Evolutionary conservation across 2,113 vertebrate genomes (phyloP).

Genomic region (Eurystomus gularis): DNA sequence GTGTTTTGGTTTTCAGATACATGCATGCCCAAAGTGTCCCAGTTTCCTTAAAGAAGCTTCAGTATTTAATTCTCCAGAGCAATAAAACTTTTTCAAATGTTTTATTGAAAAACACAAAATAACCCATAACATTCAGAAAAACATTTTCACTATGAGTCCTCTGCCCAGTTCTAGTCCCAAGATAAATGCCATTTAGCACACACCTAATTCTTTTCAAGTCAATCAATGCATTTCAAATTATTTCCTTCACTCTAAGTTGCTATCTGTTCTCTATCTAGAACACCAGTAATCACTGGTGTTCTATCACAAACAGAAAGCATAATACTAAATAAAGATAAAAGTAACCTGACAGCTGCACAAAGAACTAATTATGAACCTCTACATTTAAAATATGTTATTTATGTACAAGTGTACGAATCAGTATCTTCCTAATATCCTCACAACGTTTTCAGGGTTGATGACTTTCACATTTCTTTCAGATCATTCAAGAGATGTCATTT

Average conservation of each 20-base stretch:
- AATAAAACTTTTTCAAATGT: background rate
- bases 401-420: conserved; percentile 59
- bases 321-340: conserved; percentile 65
- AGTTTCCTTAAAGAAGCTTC: background rate
- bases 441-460: conserved; percentile 59
- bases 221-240: conserved; percentile 21
- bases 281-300: conserved; percentile 43
- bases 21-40: background rate
- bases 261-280: background rate
- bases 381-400: conserved; percentile 64
- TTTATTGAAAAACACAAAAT: background rate
- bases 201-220: background rate
- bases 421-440: conserved; percentile 41
- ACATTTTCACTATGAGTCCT: background rate
- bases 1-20: background rate
- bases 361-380: conserved; percentile 67
- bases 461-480: conserved; percentile 66
- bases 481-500: conserved; percentile 45
- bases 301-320: conserved; percentile 32
- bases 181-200: background rate
- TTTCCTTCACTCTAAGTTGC: conserved; percentile 41
- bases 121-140: background rate
- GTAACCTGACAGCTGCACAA: conserved; percentile 57
- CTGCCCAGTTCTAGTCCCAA: background rate
- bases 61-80: background rate